Percentiles rank a stretch among this genome's conserved stretches.
These are phyloP conservation scores for Pseudococcus longispinus DNA, from an alignment of 2,888 invertebrate species.

Conservation along the genomic window DNA sequence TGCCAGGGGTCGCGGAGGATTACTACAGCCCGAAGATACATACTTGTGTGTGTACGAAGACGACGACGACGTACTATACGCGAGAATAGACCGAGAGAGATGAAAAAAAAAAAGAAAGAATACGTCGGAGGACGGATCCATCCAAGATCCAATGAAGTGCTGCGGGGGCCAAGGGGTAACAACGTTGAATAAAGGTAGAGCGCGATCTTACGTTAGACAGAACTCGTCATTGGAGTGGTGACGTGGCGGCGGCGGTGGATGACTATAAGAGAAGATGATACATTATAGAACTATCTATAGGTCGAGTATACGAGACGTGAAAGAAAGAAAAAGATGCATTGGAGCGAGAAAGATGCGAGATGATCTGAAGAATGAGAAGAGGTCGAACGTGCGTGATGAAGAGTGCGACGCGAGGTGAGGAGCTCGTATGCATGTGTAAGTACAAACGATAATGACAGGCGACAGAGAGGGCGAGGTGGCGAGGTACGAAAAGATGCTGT, in stretches of 20 bases:
- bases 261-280: neutral
- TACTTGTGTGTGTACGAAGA: neutral
- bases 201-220: neutral
- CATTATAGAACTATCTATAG: neutral
- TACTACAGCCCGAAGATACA: neutral
- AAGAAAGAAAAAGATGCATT: slow-evolving; percentile 13
- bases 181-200: neutral
- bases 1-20: neutral
- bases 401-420: neutral
- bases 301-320: neutral
- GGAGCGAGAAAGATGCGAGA: neutral
- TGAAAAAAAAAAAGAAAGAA: neutral
- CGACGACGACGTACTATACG: neutral
- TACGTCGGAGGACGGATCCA: neutral
- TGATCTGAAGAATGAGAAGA: neutral
- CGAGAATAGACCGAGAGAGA: neutral
- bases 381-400: neutral
- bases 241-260: neutral
- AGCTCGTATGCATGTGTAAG: neutral
- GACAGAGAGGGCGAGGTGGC: neutral
- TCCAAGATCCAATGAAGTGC: neutral
- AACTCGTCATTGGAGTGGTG: neutral
- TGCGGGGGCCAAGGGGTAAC: no score
- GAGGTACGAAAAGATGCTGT: neutral
- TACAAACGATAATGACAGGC: neutral